These are phyloP conservation scores for Doryteuthis pealeii DNA, from an alignment of 1,140 invertebrate species.

Conservation along the genomic window DNA sequence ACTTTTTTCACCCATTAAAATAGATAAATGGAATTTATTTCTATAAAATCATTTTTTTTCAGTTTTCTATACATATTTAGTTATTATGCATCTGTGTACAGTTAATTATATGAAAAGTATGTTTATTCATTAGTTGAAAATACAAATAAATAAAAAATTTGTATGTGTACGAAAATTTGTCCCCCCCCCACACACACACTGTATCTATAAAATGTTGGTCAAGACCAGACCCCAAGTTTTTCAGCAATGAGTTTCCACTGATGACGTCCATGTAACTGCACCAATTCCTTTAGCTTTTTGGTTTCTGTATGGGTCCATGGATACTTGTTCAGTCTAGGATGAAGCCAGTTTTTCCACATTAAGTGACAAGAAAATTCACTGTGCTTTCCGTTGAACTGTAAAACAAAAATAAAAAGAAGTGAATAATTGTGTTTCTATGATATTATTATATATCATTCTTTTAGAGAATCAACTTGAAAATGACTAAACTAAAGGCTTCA, in stretches of 20 bases:
- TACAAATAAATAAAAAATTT: too few species aligned
- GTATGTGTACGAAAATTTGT: too few species aligned
- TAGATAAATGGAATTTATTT: too few species aligned
- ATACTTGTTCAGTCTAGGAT: slow-evolving; percentile 46
- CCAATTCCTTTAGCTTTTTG: slow-evolving; percentile 38
- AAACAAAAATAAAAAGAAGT: neutral
- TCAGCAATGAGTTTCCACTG: slow-evolving; percentile 52
- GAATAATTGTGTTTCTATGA: neutral
- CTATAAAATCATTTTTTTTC: too few species aligned
- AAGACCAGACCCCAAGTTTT: slow-evolving; percentile 53
- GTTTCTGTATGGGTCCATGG: slow-evolving; percentile 46
- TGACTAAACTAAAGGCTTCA: neutral
- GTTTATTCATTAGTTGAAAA: too few species aligned
- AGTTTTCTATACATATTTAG: too few species aligned
- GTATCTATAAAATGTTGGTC: too few species aligned
- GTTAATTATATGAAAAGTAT: too few species aligned
- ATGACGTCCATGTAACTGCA: slow-evolving; percentile 31
- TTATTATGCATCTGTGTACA: too few species aligned
- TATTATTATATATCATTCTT: neutral
- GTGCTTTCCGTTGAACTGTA: slow-evolving; percentile 45
- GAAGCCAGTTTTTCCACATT: slow-evolving; percentile 53
- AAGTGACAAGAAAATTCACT: slow-evolving; percentile 37
- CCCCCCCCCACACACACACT: too few species aligned
- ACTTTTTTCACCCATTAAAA: too few species aligned
- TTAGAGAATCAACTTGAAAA: neutral